Evolutionary conservation across 2,113 vertebrate genomes (phyloP), one percentile per base, ranked within the genome.

Genomic region (Chroicocephalus ridibundus): DNA sequence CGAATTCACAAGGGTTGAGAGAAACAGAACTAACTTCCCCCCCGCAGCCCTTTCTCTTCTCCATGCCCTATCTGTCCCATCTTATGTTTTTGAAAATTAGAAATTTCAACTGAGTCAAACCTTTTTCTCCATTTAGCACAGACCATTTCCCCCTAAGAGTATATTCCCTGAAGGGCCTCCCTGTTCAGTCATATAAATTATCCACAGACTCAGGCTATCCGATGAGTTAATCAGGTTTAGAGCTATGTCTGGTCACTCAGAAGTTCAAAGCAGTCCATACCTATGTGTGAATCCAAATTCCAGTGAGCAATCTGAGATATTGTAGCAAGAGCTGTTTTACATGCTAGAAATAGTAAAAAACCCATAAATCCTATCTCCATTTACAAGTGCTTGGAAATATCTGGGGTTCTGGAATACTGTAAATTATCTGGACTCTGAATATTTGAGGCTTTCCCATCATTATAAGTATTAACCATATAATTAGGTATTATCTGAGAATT

Each of bases 401-500:
- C 32, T 75, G 64, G 27, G 34, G 6, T 55, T 94, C 49, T 84
- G 92, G 82, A 72, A 71, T 15, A 74, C 29, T n/a, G 32, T 84
- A 70, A 88, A 92, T 81, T 72, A 38, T 31, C 91, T 79, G 62
- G 46, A 85, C 92, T 72, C 80, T 54, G 52, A 89, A 40, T 86
- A 70, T 89, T 84, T 69, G 57, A 91, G 83, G 77, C 78, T 96
- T 94, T 94, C 72, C 95, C 83, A 72, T 92, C 77, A 82, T 96
- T 94, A 70, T 31, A 90, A 93, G 70, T 21, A 91, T 94, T 95
- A 95, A 75, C 80, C 77, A 57, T 93, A 82, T 96, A 94, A 96
- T 95, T 95, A 94, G 74, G 74, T 82, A 94, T 96, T 96, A 94
- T 93, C 92, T 95, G 74, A 94, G 94, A 91, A 93, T 96, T 94